A percentile compares a stretch with the other conserved stretches of the same genome.
phyloP scores from a whole-genome alignment of 2,113 vertebrate genomes.

The Physeter macrocephalus region DNA sequence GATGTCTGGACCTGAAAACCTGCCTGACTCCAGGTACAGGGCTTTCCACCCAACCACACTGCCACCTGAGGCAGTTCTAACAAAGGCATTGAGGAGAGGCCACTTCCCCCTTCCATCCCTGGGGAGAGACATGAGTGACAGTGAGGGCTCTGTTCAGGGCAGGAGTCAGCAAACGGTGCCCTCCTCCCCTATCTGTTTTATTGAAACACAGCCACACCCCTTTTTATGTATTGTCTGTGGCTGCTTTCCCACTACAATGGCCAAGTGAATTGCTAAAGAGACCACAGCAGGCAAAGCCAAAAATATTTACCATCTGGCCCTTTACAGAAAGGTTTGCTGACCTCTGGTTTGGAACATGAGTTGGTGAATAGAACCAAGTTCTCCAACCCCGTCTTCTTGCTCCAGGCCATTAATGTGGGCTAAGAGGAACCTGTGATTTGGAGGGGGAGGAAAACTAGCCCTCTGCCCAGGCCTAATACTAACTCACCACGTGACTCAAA shows the following conservation, averaged over 20 bases:
- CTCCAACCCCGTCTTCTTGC: background rate
- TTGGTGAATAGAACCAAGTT: background rate
- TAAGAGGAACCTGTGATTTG: background rate
- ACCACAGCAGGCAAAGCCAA: background rate
- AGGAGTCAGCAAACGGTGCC: background rate
- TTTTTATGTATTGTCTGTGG: background rate
- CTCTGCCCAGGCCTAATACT: background rate
- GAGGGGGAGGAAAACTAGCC: background rate
- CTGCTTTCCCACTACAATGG: background rate
- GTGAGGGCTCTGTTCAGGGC: background rate
- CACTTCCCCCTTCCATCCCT: background rate
- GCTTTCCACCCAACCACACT: background rate
- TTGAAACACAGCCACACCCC: background rate
- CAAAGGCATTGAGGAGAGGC: accelerated
- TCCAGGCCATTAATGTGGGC: background rate
- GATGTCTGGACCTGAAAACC: background rate
- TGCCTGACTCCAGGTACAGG: too few relatives aligned
- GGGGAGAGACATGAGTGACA: background rate
- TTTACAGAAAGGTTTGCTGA: background rate
- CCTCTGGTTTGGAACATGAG: background rate
- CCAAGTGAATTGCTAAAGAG: background rate
- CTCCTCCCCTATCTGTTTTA: accelerated
- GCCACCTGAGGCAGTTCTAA: background rate
- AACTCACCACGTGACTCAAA: background rate
- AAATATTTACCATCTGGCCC: background rate